phyloP scores from a whole-genome alignment of 2,888 invertebrate species.

The Amphiduros pacificus region DNA sequence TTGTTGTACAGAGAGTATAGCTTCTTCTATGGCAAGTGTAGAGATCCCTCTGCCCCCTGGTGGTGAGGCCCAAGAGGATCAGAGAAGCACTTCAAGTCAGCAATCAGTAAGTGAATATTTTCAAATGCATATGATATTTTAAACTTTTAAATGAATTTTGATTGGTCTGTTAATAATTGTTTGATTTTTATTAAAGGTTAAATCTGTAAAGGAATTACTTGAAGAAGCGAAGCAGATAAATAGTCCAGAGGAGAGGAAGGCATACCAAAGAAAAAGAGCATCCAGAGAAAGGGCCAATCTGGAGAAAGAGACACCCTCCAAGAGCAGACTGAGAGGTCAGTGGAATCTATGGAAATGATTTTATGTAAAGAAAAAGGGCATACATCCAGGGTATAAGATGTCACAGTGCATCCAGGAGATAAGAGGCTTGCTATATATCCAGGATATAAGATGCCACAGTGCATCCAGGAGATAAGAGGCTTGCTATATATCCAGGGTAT shows the following conservation, averaged over 20 bases:
- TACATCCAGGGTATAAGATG: no score
- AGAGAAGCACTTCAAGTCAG: not conserved
- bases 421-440: no score
- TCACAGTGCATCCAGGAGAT: no score
- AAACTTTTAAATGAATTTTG: no score
- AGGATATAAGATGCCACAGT: no score
- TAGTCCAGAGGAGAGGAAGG: conserved; percentile 2
- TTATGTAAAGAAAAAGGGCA: no score
- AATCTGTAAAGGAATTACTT: conserved; percentile 48
- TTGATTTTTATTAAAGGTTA: conserved; percentile 14
- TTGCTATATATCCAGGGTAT: no score
- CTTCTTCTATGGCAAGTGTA: not conserved
- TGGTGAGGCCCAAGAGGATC: not conserved
- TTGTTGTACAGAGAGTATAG: not conserved
- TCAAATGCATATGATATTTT: no score
- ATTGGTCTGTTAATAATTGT: no score
- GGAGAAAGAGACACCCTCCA: not conserved
- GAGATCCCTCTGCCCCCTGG: not conserved
- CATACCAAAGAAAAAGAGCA: not conserved
- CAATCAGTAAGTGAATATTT: not conserved
- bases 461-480: no score
- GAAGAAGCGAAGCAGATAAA: conserved; percentile 53
- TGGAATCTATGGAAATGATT: no score
- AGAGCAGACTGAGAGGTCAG: conserved; percentile 5
- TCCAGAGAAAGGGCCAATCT: not conserved